Evolutionary conservation across 2,113 vertebrate genomes (phyloP).

Genomic region (Seriola quinqueradiata): DNA sequence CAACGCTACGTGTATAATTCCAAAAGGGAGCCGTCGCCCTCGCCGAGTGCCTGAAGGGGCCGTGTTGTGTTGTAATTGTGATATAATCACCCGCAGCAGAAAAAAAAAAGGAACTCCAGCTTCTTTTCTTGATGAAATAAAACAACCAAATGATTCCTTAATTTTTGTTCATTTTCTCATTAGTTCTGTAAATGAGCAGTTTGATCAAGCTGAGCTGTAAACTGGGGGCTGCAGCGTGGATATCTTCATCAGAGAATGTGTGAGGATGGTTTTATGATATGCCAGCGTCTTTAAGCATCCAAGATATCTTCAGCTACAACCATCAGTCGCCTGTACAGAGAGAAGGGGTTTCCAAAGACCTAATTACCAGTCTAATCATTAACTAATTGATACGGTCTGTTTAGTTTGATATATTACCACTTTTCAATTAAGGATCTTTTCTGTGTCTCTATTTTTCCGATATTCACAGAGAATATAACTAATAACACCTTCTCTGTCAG

Average conservation of each 20-base stretch:
- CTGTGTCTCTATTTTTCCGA: background rate
- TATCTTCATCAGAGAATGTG: slow-evolving; percentile 46
- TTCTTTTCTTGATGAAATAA: slow-evolving; percentile 42
- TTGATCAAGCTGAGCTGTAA: slow-evolving; percentile 47
- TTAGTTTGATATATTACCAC: background rate
- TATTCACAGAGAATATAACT: slow-evolving; percentile 31
- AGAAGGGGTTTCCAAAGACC: slow-evolving; percentile 18
- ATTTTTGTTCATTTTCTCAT: slow-evolving; percentile 64
- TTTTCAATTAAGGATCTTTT: slow-evolving; percentile 22
- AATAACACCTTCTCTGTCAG: slow-evolving; percentile 38
- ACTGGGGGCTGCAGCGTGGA: slow-evolving; percentile 32
- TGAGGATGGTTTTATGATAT: slow-evolving; percentile 20
- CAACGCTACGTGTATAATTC: slow-evolving; percentile 3
- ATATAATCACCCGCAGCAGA: slow-evolving; percentile 27
- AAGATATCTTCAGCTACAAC: background rate
- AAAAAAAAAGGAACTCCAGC: slow-evolving; percentile 33
- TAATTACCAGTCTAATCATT: slow-evolving; percentile 43
- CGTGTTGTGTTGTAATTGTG: slow-evolving; percentile 7
- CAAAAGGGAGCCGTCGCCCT: slow-evolving; percentile 8
- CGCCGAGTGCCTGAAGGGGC: background rate
- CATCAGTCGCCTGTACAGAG: slow-evolving; percentile 34
- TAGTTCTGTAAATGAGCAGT: slow-evolving; percentile 64
- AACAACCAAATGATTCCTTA: slow-evolving; percentile 48
- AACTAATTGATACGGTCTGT: slow-evolving; percentile 4
- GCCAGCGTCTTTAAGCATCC: background rate